Base-by-base conservation (phyloP, 1,140 invertebrate genomes). In the Dufourea novaeangliae region DNA sequence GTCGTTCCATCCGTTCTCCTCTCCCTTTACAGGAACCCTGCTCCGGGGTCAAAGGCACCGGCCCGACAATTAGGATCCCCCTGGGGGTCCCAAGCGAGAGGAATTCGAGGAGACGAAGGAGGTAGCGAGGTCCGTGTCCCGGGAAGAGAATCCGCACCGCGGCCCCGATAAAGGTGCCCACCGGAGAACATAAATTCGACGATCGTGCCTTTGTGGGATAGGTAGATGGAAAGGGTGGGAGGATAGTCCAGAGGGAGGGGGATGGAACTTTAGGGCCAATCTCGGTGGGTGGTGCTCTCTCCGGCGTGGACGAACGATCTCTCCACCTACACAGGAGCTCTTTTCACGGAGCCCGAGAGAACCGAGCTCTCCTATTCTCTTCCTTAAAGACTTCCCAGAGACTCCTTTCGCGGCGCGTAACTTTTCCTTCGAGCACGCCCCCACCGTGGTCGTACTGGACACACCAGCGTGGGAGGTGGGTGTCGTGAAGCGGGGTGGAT, bases 121-220 rank as follows among this genome's bases (percentile, higher is more conserved):
- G 70, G 14, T 20, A 50, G 59, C 6, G 37, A 6, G 34, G n/a
- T 25, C 61, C 27, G 17, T 41, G 73, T 46, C 54, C 64, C 73
- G 64, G 44, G 52, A 59, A 69, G 64, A 37, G 73, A 59, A 75
- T 39, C 64, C 52, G 52, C 57, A 41, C 27, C 7, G 17, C 66
- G 82, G 50, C 27, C 7, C n/a, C 66, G 82, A 79, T 83, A 84
- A 83, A 63, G 61, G 54, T 72, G 71, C 10, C 80, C 67, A 63
- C 25, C 52, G 77, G 71, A 70, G 75, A 72, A 74, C 80, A 79
- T 84, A 83, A 59, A 74, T 83, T 68, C 46, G 64, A 79, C 72
- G 82, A 84, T 84, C 71, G 72, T 78, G 67, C 80, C 82, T 84
- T 83, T 83, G 82, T 68, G 71, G n/a, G n/a, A n/a, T n/a, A n/a